phyloP scores from a whole-genome alignment of 2,888 invertebrate genomes.

The Agrypnus murinus region DNA sequence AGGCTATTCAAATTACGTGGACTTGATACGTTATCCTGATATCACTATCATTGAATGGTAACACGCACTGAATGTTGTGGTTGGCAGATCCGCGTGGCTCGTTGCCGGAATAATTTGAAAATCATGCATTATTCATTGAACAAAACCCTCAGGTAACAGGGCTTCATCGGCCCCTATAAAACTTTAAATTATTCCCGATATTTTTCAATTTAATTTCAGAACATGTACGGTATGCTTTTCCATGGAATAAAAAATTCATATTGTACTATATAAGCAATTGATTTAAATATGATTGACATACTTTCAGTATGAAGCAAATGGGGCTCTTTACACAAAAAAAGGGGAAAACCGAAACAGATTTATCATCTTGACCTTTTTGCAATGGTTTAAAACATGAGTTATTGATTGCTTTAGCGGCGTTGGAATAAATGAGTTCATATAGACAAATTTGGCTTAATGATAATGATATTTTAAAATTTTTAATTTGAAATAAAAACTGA shows the following conservation, averaged over 20 bases:
- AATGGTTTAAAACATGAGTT: background rate
- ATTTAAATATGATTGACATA: background rate
- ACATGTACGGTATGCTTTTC: background rate
- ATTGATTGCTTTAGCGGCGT: background rate
- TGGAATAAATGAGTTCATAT: too few relatives aligned
- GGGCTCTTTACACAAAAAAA: too few relatives aligned
- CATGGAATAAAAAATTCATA: slow-evolving; percentile 3
- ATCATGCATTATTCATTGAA: slow-evolving; percentile 26
- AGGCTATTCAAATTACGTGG: slow-evolving; percentile 15
- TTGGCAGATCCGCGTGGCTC: slow-evolving; percentile 7
- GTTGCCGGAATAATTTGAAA: slow-evolving; percentile 21
- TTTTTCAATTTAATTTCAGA: background rate
- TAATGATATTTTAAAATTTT: too few relatives aligned
- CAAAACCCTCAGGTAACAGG: slow-evolving; percentile 11
- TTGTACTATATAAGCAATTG: background rate
- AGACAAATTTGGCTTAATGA: too few relatives aligned
- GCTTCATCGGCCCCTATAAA: background rate
- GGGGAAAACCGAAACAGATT: too few relatives aligned
- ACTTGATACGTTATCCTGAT: slow-evolving; percentile 14
- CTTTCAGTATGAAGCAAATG: background rate
- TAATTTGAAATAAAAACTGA: too few relatives aligned
- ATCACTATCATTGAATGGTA: slow-evolving; percentile 3
- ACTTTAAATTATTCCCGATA: slow-evolving; percentile 17
- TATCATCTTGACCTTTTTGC: too few relatives aligned
- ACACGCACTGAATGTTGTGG: slow-evolving; percentile 13